Base-by-base conservation (phyloP, 1,140 invertebrate species). In the Hesperophylax magnus region DNA sequence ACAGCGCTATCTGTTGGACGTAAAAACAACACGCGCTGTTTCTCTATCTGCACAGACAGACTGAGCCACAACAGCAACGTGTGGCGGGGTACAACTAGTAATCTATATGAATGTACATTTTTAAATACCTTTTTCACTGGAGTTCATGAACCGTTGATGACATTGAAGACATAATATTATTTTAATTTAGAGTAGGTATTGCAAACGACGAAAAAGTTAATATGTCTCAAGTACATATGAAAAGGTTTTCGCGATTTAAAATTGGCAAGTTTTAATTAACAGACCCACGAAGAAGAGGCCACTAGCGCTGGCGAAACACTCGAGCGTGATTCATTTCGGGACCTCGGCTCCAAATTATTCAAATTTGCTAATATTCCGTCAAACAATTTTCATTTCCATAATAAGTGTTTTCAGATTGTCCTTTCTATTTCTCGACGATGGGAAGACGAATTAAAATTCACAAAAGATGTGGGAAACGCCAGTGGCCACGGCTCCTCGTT, bases 401-500 rank as follows among this genome's bases (percentile, higher is more conserved):
- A 82, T 82, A 79, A 82, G 81, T 63, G 76, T 65, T 63, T 58
- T 79, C 52, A 65, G 77, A 71, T 79, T 82, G 81, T 82, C 81
- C 76, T 82, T 75, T 82, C 77, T 82, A 78, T 82, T 74, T 56
- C 69, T 39, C 20, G 39, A 27, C 24, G 72, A 58, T 78, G 69
- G 71, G 81, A 82, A 79, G 63, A 79, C 47, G 78, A 81, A 81
- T 81, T 82, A 71, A 82, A 82, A 82, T 78, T 82, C 67, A 56
- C 61, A 47, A 34, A 58, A 76, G 74, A 82, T 82, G 81, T 82
- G 81, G 81, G 81, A 82, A 82, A 61, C 67, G 47, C 27, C 54
- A 58, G 52, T 24, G 63, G 77, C 77, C 56, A 65, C 14, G 56
- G 75, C 18, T 31, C 39, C 54, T 79, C 81, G 74, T 82, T 79